Conservation (phyloP, 2,113 vertebrate species). For the Seriola rivoliana region DNA sequence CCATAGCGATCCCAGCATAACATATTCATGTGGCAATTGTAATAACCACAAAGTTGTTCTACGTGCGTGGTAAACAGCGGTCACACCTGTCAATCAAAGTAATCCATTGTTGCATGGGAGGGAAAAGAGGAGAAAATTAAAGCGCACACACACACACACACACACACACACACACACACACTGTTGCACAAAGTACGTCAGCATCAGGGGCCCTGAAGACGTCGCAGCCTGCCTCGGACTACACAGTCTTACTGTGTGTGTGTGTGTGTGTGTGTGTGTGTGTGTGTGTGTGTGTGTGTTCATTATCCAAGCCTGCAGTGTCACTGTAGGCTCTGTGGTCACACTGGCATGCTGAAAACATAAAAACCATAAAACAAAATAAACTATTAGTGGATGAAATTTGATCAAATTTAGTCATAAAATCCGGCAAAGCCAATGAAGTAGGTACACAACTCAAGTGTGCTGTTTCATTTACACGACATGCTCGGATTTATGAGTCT, state of each 20-base stretch:
- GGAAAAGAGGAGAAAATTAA: constrained; percentile 20
- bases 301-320: constrained; percentile 27
- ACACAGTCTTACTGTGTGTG: constrained; percentile 39
- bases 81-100: constrained; percentile 57
- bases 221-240: constrained; percentile 33
- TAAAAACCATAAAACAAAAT: background rate
- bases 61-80: background rate
- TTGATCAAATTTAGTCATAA: background rate
- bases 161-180: constrained; percentile 10
- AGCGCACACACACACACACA: constrained; percentile 12
- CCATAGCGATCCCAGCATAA: constrained; percentile 47
- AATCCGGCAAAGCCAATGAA: background rate
- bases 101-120: constrained; percentile 4
- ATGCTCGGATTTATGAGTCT: background rate
- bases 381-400: background rate
- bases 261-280: constrained; percentile 34
- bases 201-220: constrained; percentile 11
- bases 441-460: background rate
- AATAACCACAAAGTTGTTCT: constrained; percentile 16
- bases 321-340: constrained; percentile 37
- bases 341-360: background rate
- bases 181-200: background rate
- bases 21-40: constrained; percentile 28
- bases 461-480: background rate
- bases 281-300: constrained; percentile 30